phyloP scores from a whole-genome alignment of 2,797 vertebrate genomes.

The Sebastes reedi region DNA sequence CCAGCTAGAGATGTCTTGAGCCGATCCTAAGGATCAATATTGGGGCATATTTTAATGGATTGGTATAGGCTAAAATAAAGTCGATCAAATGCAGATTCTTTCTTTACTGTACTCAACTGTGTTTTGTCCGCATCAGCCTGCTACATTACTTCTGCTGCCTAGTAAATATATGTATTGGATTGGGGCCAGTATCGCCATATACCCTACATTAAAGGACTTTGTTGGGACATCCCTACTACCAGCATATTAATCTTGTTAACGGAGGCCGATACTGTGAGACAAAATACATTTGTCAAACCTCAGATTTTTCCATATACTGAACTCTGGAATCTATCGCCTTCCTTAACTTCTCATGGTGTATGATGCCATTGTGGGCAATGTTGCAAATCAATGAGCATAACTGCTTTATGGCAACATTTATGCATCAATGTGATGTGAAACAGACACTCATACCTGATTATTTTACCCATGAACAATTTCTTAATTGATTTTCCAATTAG shows the following conservation, averaged over 20 bases:
- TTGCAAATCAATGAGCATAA: neutral
- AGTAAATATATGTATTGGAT: neutral
- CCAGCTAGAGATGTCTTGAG: neutral
- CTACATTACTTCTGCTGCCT: neutral
- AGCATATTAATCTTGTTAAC: neutral
- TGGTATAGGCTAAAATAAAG: neutral
- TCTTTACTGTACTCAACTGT: neutral
- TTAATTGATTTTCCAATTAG: neutral
- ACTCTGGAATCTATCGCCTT: neutral
- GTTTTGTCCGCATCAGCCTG: fast-evolving
- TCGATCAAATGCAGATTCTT: neutral
- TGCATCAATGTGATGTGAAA: neutral
- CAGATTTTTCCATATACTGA: neutral
- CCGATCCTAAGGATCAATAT: neutral
- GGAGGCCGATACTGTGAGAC: neutral
- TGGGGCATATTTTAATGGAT: neutral
- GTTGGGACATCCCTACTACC: neutral
- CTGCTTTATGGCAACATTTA: neutral
- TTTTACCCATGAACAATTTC: neutral
- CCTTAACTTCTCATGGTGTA: neutral
- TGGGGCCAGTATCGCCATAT: neutral
- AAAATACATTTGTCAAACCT: neutral
- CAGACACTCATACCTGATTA: neutral
- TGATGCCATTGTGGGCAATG: neutral
- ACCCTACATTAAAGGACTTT: neutral